These are phyloP conservation scores for Campylomormyrus tamandua DNA, from an alignment of 2,113 vertebrate species.

Conservation along the genomic window DNA sequence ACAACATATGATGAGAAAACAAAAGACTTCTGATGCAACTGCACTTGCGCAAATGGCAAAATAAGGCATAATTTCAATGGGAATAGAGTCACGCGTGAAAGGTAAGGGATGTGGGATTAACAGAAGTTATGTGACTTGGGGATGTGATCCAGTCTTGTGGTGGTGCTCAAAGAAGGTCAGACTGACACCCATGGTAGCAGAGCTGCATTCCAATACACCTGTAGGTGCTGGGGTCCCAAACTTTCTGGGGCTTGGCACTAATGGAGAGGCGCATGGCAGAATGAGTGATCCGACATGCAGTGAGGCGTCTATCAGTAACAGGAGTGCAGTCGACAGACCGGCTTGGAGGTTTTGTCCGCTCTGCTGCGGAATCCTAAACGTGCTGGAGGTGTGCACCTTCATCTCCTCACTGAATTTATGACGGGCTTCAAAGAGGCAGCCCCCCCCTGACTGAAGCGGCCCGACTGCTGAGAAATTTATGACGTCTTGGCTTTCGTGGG, in stretches of 20 bases:
- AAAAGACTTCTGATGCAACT: background rate
- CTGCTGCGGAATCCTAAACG: background rate
- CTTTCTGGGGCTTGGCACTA: background rate
- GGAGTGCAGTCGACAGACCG: background rate
- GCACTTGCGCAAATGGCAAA: background rate
- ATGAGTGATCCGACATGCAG: background rate
- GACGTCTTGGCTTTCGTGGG: slow-evolving; percentile 11
- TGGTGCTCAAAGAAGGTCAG: background rate
- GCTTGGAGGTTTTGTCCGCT: background rate
- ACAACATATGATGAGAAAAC: background rate
- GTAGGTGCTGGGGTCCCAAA: background rate
- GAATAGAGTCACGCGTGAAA: background rate
- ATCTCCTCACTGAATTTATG: slow-evolving; percentile 4
- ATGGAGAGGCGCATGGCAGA: background rate
- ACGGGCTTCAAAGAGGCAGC: background rate
- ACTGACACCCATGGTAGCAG: background rate
- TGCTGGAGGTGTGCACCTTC: background rate
- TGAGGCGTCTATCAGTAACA: background rate
- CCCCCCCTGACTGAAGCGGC: background rate
- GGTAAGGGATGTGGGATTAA: background rate
- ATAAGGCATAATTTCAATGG: background rate
- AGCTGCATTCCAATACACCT: background rate
- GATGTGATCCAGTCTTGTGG: background rate
- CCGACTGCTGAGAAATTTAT: slow-evolving; percentile 12
- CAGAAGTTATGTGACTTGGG: background rate